Evolutionary conservation across 2,797 vertebrate species (phyloP), one percentile per base, ranked within the genome.

Genomic region (Karalla daura): DNA sequence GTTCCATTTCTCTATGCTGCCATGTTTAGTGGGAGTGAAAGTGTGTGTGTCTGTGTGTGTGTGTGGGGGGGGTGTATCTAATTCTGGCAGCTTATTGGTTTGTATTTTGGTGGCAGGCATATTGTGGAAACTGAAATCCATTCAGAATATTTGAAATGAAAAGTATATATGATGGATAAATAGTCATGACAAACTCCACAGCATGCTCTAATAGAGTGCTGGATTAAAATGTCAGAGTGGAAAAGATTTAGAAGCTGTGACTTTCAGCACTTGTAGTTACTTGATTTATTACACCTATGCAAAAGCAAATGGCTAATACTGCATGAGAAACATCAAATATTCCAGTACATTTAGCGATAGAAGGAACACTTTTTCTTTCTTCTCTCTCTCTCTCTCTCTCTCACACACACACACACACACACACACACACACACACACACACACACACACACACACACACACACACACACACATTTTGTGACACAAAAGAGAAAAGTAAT

Each of bases 401-500:
- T 24, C 13, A n/a, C 32, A 52, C 30, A 27, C 21, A 17, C 20
- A 10, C 15, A 36, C 54, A 39, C 1, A 33, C 37, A 51, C 18
- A 47, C 41, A 47, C 43, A 27, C 20, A 27, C 37, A 55, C 15
- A 47, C 41, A 44, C 46, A 27, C 20, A 33, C 9, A 37, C 35
- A 37, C 40, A 49, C 23, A 45, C 30, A 30, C 54, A 40, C 5
- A 35, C 35, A 47, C 12, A 20, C 5, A 11, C 33, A 47, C 37
- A 27, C 21, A 10, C 20, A 5, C 40, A 49, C 18, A 45, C 36
- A 25, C 55, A 40, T 7, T 27, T 27, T 3, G 14, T 61, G 47
- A 63, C 73, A 86, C 70, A 74, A 85, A 83, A 65, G 54, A 56
- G 11, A 44, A 63, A 55, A 68, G 37, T 83, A 72, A 76, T 81